Conservation (phyloP, 2,888 invertebrate species). For the Agrenia bidenticulata region DNA sequence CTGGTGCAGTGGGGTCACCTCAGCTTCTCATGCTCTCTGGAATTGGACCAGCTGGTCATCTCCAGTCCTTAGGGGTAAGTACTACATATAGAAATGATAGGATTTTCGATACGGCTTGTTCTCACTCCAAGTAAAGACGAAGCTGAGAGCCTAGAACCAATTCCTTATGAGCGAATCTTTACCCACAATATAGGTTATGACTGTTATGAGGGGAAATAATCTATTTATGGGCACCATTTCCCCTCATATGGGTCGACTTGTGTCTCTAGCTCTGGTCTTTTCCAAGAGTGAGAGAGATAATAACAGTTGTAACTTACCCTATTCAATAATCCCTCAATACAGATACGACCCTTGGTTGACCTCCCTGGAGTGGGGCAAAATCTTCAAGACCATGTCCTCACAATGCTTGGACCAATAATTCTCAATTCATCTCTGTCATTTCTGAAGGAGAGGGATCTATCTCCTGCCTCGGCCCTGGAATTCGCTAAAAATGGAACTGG, state of each 20-base stretch:
- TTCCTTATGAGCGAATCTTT: background rate
- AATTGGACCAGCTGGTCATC: conserved; percentile 29
- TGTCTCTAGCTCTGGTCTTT: too few relatives aligned
- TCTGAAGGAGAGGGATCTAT: conserved; percentile 32
- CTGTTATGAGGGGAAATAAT: too few relatives aligned
- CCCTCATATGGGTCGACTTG: too few relatives aligned
- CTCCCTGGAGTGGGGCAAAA: conserved; percentile 45
- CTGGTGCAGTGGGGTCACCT: conserved; percentile 34
- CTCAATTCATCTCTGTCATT: conserved; percentile 32
- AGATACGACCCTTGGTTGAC: conserved; percentile 34
- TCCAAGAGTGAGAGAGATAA: too few relatives aligned
- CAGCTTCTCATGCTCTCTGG: conserved; percentile 36
- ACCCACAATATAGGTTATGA: too few relatives aligned
- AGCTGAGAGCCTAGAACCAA: too few relatives aligned
- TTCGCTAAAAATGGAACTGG: conserved; percentile 28
- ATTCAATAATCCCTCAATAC: too few relatives aligned
- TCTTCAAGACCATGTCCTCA: conserved; percentile 38
- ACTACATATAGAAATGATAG: background rate
- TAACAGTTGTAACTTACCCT: too few relatives aligned
- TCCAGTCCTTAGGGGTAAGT: conserved; percentile 30
- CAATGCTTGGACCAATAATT: conserved; percentile 33
- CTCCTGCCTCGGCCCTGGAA: conserved; percentile 13
- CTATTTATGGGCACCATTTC: too few relatives aligned
- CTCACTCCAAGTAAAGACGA: too few relatives aligned
- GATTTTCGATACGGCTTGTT: too few relatives aligned